Conservation (phyloP, 2,797 vertebrate species). For the Chiroxiphia lanceolata region DNA sequence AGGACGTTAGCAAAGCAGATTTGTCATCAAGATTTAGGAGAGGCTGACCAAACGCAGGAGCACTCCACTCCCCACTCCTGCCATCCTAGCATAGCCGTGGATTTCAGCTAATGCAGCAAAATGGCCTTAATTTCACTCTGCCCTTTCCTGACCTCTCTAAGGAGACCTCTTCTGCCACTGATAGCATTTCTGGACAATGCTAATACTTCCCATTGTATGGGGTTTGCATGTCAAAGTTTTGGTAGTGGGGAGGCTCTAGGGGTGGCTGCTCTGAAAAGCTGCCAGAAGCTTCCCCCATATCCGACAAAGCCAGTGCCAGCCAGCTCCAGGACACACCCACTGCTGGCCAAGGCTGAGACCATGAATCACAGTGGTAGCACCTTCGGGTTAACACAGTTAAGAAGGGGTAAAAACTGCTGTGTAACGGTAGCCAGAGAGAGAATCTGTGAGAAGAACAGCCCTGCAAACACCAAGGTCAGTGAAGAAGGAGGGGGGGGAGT, state of each 20-base stretch:
- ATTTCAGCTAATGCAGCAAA: background rate
- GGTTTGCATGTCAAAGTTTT: background rate
- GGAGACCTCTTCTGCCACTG: background rate
- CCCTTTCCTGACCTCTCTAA: background rate
- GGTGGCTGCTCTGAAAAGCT: background rate
- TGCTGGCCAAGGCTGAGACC: background rate
- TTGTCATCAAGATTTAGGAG: constrained; percentile 2
- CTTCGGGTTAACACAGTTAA: background rate
- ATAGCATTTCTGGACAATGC: background rate
- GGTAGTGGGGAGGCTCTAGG: background rate
- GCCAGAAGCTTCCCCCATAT: background rate
- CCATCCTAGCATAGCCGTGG: background rate
- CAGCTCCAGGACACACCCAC: background rate
- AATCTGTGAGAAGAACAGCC: background rate
- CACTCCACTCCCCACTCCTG: background rate
- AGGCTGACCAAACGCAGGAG: background rate
- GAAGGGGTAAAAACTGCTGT: background rate
- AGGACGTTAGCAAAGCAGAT: background rate
- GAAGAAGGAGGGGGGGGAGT: background rate
- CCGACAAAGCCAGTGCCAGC: background rate
- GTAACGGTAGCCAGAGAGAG: background rate
- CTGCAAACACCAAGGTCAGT: background rate
- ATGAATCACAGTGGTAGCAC: background rate
- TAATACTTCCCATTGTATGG: background rate
- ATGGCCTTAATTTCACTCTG: background rate